Evolutionary conservation across 2,797 vertebrate species (phyloP).

Genomic region (Hemibagrus guttatus): DNA sequence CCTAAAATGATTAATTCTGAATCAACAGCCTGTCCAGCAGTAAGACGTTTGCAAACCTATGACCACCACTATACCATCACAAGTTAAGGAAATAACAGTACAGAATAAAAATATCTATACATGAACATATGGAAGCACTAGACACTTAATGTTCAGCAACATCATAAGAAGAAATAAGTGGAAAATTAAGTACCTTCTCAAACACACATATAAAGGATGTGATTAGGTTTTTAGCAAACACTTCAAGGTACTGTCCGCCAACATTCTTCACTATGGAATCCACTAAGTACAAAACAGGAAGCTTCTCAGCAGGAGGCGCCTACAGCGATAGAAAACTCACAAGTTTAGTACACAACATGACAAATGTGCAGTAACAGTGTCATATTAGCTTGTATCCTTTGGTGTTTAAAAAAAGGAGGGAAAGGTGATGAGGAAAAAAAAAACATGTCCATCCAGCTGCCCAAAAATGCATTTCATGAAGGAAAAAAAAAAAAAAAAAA

Average conservation of each 20-base stretch:
- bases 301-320: conserved; percentile 95
- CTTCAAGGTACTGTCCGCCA: conserved; percentile 97
- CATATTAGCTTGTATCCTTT: conserved; percentile 23
- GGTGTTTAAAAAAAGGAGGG: not conserved
- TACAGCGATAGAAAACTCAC: conserved; percentile 98
- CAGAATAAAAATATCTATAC: not conserved
- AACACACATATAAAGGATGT: conserved; percentile 99
- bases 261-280: conserved; percentile 99
- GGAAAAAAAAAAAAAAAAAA: not conserved
- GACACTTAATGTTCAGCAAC: conserved; percentile 50
- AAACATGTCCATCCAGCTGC: not conserved
- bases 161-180: conserved; percentile 58
- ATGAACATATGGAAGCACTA: not conserved
- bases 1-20: not conserved
- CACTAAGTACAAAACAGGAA: conserved; percentile 99
- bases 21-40: not conserved
- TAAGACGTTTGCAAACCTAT: not conserved
- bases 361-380: conserved; percentile 51
- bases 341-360: conserved; percentile 92
- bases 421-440: not conserved
- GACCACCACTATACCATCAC: not conserved
- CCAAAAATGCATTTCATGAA: not conserved
- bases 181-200: conserved; percentile 95
- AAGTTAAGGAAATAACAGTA: not conserved
- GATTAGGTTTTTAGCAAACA: conserved; percentile 99